Conservation (phyloP, 1,140 invertebrate species). For the Monochamus saltuarius region DNA sequence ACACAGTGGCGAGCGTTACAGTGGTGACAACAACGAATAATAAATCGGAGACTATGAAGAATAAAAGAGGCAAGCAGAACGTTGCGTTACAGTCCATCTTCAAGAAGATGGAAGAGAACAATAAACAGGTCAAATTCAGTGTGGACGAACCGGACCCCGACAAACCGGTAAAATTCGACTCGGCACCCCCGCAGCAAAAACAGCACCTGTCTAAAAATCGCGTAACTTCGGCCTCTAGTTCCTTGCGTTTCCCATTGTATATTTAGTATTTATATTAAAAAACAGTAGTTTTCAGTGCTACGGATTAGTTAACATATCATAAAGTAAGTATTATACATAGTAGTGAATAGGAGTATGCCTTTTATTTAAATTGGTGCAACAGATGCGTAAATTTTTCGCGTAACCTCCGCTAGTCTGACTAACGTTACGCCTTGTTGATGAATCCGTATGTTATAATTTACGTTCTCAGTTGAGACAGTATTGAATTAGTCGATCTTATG, state of each 20-base stretch:
- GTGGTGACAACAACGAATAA: conserved; percentile 19
- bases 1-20: neutral
- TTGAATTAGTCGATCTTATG: too few species aligned
- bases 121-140: conserved; percentile 58
- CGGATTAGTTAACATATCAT: too few species aligned
- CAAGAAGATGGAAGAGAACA: conserved; percentile 61
- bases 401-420: too few species aligned
- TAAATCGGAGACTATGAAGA: conserved; percentile 37
- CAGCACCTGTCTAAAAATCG: conserved; percentile 11
- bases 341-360: too few species aligned
- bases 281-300: too few species aligned
- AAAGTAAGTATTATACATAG: too few species aligned
- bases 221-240: conserved; percentile 21
- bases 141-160: conserved; percentile 36
- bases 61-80: conserved; percentile 47
- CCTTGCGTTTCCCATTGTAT: conserved; percentile 27
- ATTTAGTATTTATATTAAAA: too few species aligned
- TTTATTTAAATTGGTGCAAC: too few species aligned
- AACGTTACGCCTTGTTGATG: too few species aligned
- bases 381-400: too few species aligned
- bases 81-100: conserved; percentile 69
- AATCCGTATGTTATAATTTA: too few species aligned
- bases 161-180: conserved; percentile 34
- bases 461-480: too few species aligned
- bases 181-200: neutral